Conservation (phyloP, 35 echinoderm and acorn worm species). For the Lytechinus pictus region DNA sequence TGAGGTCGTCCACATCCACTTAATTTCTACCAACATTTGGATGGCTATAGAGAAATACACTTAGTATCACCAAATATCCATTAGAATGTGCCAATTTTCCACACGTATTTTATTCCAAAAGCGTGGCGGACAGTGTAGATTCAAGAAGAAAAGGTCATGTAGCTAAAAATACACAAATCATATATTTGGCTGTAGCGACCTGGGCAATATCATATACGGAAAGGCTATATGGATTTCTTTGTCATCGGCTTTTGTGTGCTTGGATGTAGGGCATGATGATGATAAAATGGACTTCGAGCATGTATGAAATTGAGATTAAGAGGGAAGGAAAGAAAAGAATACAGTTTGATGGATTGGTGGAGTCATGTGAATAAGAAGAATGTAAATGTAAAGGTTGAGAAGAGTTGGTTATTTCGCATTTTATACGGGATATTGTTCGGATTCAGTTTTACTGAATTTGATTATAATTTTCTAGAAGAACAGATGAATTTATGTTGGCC, state of each 20-base stretch:
- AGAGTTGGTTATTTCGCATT: neutral
- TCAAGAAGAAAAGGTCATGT: neutral
- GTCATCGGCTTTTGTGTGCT: constrained; percentile 4
- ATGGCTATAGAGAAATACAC: neutral
- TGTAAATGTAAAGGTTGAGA: neutral
- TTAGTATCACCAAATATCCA: neutral
- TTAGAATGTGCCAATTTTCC: neutral
- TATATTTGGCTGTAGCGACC: neutral
- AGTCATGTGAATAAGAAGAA: constrained; percentile 13
- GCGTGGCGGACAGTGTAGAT: neutral
- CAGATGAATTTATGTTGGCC: neutral
- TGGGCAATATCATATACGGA: neutral
- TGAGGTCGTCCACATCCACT: neutral
- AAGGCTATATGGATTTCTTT: constrained; percentile 4
- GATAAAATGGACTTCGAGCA: neutral
- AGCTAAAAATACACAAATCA: constrained; percentile 14
- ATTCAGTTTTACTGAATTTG: neutral
- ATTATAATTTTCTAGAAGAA: neutral
- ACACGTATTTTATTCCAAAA: neutral
- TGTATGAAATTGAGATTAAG: constrained; percentile 13
- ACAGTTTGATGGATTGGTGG: neutral
- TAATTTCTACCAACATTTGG: neutral
- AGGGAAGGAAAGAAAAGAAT: neutral
- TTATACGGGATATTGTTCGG: neutral
- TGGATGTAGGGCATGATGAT: neutral